A percentile compares a stretch with the other conserved stretches of the same genome.
Evolutionary conservation across 2,113 vertebrate genomes (phyloP).

Genomic region (Origma solitaria): DNA sequence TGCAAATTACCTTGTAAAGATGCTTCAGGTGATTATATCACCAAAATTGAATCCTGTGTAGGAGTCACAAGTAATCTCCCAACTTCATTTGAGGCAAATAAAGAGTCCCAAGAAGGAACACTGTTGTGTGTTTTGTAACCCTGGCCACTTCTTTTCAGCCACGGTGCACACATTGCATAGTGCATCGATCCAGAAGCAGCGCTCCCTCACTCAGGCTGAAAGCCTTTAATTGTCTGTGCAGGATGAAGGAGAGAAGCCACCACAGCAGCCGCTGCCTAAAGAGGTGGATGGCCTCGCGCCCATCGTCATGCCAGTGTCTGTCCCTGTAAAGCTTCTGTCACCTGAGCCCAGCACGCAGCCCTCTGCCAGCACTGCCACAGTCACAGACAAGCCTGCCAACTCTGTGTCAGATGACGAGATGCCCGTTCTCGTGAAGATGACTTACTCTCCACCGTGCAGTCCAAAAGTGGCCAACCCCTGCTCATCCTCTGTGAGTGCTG

Average conservation of each 20-base stretch:
- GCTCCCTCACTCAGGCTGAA: constrained; percentile 69
- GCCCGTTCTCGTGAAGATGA: constrained; percentile 84
- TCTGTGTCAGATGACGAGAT: constrained; percentile 82
- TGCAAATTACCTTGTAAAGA: background rate
- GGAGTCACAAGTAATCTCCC: background rate
- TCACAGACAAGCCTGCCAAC: constrained; percentile 78
- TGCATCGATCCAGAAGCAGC: background rate
- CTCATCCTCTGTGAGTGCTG: constrained; percentile 84
- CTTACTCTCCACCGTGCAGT: constrained; percentile 76
- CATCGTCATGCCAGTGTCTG: constrained; percentile 89
- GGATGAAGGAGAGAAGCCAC: constrained; percentile 80
- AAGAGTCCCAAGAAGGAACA: background rate
- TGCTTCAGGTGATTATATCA: background rate
- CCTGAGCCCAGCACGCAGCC: constrained; percentile 76
- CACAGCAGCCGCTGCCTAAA: constrained; percentile 68
- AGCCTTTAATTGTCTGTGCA: constrained; percentile 83
- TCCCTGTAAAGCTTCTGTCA: constrained; percentile 84
- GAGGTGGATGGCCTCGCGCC: constrained; percentile 77
- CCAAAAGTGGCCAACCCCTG: constrained; percentile 74
- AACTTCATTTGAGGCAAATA: background rate
- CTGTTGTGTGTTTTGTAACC: background rate
- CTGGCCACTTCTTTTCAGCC: constrained; percentile 34
- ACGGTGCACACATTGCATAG: background rate
- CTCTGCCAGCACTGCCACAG: constrained; percentile 69
- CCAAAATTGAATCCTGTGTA: background rate